A percentile compares a stretch with the other conserved stretches of the same genome.
Conservation (phyloP, 2,888 invertebrate genomes). For the Dasysyrphus albostriatus region DNA sequence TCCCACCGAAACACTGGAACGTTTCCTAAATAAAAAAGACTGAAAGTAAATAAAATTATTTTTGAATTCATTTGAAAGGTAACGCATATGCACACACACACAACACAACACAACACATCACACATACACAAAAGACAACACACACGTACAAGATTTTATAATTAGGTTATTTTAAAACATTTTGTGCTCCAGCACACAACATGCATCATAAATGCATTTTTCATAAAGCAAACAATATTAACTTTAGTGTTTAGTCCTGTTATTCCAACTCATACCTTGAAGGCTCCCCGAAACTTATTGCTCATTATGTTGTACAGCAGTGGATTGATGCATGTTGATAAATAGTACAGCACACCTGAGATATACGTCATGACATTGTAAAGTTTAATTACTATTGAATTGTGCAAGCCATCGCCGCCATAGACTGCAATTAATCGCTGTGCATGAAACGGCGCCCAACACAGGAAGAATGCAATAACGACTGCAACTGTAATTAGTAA, state of each 20-base stretch:
- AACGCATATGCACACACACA: conserved; percentile 48
- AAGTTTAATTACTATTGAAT: conserved; percentile 76
- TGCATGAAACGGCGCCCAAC: conserved; percentile 97
- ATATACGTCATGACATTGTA: conserved; percentile 86
- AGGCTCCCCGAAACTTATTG: conserved; percentile 95
- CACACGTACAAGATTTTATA: neutral
- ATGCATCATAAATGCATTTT: conserved; percentile 29
- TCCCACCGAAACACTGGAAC: conserved; percentile 80
- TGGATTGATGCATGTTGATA: conserved; percentile 97
- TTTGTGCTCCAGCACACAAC: neutral
- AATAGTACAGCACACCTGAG: conserved; percentile 95
- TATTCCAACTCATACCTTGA: conserved; percentile 88
- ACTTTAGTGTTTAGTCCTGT: neutral
- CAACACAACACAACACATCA: conserved; percentile 42
- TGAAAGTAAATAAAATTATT: conserved; percentile 77
- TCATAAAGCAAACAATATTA: neutral
- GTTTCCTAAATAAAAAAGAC: conserved; percentile 86
- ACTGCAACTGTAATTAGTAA: conserved; percentile 88
- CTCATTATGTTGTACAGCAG: conserved; percentile 97
- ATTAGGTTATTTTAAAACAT: neutral
- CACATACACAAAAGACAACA: conserved; percentile 25
- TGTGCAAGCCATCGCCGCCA: conserved; percentile 80
- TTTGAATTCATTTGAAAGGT: conserved; percentile 53
- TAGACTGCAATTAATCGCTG: conserved; percentile 91
- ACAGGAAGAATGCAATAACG: conserved; percentile 94